Percentiles rank a stretch among this genome's conserved stretches.
Conservation (phyloP, 2,113 vertebrate species). For the Pygathrix nemaeus region DNA sequence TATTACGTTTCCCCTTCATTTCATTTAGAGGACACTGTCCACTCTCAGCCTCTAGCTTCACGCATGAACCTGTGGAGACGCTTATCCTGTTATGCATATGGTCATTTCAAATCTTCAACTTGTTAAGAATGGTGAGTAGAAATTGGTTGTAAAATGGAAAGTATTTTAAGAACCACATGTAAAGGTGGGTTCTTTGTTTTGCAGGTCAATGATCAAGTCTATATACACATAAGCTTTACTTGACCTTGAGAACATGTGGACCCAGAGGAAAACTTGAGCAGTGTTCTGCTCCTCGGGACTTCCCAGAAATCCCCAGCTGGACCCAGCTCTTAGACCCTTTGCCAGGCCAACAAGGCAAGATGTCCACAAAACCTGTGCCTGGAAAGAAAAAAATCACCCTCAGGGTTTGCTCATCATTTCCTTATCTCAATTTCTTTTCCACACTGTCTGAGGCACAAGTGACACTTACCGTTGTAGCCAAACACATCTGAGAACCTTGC, state of each 20-base stretch:
- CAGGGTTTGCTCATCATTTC: not conserved
- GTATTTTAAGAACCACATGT: not conserved
- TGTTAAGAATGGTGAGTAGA: not conserved
- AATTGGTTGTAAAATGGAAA: constrained; percentile 17
- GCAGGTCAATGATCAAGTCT: not conserved
- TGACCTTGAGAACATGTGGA: not conserved
- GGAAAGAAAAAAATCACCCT: constrained; percentile 14
- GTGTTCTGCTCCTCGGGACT: not conserved
- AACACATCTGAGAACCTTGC: not conserved
- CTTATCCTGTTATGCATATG: not conserved
- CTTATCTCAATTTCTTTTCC: not conserved
- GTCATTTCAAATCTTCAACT: constrained; percentile 26
- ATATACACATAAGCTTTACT: not conserved
- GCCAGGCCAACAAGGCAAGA: not conserved
- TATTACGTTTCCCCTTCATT: constrained; percentile 60
- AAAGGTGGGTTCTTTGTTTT: not conserved
- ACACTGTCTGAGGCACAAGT: not conserved
- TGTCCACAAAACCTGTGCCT: not conserved
- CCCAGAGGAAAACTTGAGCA: not conserved
- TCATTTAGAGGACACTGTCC: constrained; percentile 34
- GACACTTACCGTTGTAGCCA: not conserved
- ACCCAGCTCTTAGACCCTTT: not conserved
- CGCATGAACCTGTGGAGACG: not conserved
- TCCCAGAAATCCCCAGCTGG: not conserved
- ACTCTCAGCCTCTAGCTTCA: not conserved